A percentile compares a stretch with the other conserved stretches of the same genome.
Conservation (phyloP, 2,113 vertebrate genomes). For the Xenus cinereus region DNA sequence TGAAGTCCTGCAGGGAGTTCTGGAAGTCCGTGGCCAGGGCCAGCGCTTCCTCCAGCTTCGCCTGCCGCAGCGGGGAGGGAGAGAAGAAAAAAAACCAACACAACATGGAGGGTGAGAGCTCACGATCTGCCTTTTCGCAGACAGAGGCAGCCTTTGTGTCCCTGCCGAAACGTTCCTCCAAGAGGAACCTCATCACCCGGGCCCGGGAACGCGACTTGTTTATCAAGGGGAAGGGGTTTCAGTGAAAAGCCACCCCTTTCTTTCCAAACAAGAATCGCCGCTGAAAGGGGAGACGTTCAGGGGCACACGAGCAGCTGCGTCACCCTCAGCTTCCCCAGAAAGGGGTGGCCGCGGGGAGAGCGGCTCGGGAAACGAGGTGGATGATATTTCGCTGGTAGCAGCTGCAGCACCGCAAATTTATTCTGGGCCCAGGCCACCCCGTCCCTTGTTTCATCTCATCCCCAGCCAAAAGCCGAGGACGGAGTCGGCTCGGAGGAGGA, state of each 20-base stretch:
- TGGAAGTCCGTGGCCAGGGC: slow-evolving; percentile 92
- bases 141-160: slow-evolving; percentile 58
- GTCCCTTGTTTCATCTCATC: slow-evolving; percentile 33
- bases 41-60: slow-evolving; percentile 92
- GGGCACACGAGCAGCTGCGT: neutral
- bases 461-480: neutral
- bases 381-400: neutral
- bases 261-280: neutral
- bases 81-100: neutral
- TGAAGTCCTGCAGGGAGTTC: slow-evolving; percentile 96
- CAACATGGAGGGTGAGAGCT: slow-evolving; percentile 7
- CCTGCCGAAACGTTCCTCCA: neutral
- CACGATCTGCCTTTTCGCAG: neutral
- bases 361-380: neutral
- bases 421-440: slow-evolving; percentile 3
- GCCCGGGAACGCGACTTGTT: neutral
- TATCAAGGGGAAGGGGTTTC: slow-evolving; percentile 29
- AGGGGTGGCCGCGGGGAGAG: neutral
- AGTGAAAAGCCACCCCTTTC: neutral
- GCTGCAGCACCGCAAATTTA: slow-evolving; percentile 14
- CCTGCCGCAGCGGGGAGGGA: slow-evolving; percentile 67
- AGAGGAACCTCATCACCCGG: neutral
- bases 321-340: neutral
- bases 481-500: neutral
- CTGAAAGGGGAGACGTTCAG: slow-evolving; percentile 13